phyloP scores from a whole-genome alignment of 2,113 vertebrate genomes.

The Smithornis capensis region DNA sequence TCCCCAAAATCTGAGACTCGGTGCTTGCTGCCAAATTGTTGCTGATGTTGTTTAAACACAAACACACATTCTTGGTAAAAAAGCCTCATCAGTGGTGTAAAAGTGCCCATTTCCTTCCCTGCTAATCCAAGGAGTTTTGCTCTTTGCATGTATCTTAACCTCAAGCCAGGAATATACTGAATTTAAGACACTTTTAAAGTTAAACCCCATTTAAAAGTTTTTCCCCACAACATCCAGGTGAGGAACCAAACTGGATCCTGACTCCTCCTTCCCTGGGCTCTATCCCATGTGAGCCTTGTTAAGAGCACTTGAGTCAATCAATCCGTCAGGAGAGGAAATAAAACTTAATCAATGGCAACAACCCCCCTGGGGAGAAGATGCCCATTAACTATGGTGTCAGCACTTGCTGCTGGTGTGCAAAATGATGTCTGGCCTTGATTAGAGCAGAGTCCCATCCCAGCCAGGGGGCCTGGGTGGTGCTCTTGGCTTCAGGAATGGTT shows the following conservation, averaged over 20 bases:
- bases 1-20: not conserved
- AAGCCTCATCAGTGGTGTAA: not conserved
- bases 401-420: slow-evolving; percentile 7
- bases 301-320: not conserved
- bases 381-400: slow-evolving; percentile 4
- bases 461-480: not conserved
- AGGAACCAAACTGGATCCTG: not conserved
- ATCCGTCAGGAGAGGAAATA: not conserved
- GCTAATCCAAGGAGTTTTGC: not conserved
- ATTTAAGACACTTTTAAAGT: not conserved
- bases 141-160: not conserved
- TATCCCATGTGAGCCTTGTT: not conserved
- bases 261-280: not conserved
- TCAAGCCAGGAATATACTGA: rapidly evolving
- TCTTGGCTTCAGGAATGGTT: not conserved
- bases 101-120: not conserved
- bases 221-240: rapidly evolving
- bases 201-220: not conserved
- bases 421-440: not conserved
- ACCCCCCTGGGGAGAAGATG: not conserved
- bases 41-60: rapidly evolving
- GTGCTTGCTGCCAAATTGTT: not conserved
- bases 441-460: not conserved
- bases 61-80: not conserved
- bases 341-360: not conserved